Percentiles rank a stretch among this genome's conserved stretches.
phyloP scores from a whole-genome alignment of 2,113 vertebrate species.

The Morone chrysops region DNA sequence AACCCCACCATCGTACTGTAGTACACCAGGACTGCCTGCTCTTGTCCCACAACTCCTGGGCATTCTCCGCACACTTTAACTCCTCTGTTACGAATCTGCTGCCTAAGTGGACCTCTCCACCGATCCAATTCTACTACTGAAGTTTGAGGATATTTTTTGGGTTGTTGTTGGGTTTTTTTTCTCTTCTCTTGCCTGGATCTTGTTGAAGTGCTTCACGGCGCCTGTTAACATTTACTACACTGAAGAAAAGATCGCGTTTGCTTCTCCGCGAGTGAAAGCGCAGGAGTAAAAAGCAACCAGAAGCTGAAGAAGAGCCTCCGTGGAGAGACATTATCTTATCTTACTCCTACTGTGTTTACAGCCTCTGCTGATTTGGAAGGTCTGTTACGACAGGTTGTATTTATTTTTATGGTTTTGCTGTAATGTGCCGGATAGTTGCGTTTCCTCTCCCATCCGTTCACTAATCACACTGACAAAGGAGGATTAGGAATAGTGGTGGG shows the following conservation, averaged over 20 bases:
- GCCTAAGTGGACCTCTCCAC: conserved; percentile 58
- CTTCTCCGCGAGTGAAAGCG: conserved; percentile 17
- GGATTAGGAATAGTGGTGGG: background rate
- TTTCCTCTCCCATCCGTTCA: conserved; percentile 31
- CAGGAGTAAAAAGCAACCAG: conserved; percentile 22
- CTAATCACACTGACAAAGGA: background rate
- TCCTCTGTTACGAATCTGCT: conserved; percentile 63
- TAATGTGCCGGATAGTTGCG: conserved; percentile 11
- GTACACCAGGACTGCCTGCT: conserved; percentile 75
- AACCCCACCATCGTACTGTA: conserved; percentile 68
- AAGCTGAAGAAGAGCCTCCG: conserved; percentile 47
- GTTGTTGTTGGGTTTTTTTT: background rate
- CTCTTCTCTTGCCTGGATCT: conserved; percentile 46
- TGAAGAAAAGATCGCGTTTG: conserved; percentile 38
- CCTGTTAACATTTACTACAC: conserved; percentile 36
- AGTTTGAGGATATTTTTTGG: conserved; percentile 37
- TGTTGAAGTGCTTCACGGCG: conserved; percentile 40
- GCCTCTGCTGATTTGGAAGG: conserved; percentile 63
- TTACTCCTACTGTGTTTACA: conserved; percentile 65
- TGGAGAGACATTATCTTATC: conserved; percentile 38
- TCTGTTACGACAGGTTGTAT: conserved; percentile 63
- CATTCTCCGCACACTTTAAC: conserved; percentile 62
- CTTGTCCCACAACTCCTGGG: conserved; percentile 52
- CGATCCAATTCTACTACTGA: conserved; percentile 64
- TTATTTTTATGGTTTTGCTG: conserved; percentile 46